These are phyloP conservation scores for Calliphora vomitoria DNA, from an alignment of 2,888 invertebrate species.

Conservation along the genomic window DNA sequence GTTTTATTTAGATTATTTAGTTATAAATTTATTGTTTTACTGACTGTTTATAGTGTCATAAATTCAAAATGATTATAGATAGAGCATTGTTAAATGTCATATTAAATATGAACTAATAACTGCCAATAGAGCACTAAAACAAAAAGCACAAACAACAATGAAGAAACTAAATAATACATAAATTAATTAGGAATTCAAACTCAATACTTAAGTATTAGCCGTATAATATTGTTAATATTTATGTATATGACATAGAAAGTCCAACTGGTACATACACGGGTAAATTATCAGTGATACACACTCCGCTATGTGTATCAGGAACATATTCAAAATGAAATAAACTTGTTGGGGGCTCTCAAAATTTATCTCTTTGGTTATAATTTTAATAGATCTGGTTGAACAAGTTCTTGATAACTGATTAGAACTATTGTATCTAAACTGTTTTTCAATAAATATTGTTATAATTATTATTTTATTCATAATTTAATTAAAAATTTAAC, in stretches of 20 bases:
- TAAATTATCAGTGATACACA: not conserved
- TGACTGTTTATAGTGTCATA: constrained; percentile 19
- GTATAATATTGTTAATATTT: not conserved
- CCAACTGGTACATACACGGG: not conserved
- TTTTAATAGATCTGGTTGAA: not conserved
- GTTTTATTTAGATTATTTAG: not conserved
- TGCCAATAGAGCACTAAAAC: not conserved
- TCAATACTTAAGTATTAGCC: not conserved
- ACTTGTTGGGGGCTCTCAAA: not conserved
- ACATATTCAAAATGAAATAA: not conserved
- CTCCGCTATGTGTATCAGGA: not conserved
- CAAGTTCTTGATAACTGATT: not conserved
- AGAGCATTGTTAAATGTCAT: constrained; percentile 21
- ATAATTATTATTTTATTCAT: constrained; percentile 2
- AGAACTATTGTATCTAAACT: not conserved
- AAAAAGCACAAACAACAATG: not conserved
- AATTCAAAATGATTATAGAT: constrained; percentile 40
- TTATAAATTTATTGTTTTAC: constrained; percentile 40
- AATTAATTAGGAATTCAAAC: constrained; percentile 28
- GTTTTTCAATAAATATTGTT: not conserved
- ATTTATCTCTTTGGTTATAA: not conserved
- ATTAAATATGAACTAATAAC: not conserved
- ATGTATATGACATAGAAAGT: not conserved
- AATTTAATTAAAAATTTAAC: constrained; percentile 1
- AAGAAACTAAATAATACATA: not conserved